Base-by-base conservation (phyloP, 2,797 vertebrate species). In the Fratercula arctica region DNA sequence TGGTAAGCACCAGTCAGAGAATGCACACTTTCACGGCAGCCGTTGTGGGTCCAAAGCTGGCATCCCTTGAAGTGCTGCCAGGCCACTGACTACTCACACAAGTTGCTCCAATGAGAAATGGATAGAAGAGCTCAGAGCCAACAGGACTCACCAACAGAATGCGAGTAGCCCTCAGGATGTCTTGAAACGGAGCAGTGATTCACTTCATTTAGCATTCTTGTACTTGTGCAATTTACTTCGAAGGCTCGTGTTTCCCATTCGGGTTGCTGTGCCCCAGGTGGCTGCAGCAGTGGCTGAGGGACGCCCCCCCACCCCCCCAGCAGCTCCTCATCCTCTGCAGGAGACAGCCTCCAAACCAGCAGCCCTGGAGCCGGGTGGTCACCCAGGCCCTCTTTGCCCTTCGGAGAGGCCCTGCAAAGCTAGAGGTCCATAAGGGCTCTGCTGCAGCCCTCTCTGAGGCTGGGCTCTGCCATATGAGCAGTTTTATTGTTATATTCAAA, bases 391-490 rank as follows among this genome's bases (percentile, higher is more conserved):
- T 21, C 61, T 16, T 10, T 68, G 39, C 17, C 41, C 45, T 1
- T 0, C 5, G 3, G 20, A 53, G 23, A 33, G 7, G 1, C 3
- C 23, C 15, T 3, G 3, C 8, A 10, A 19, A 31, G 23, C 16
- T 19, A 6, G 17, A 21, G 20, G 31, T 4, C 25, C 28, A 3
- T 7, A 31, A 68, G 43, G 13, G 31, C 16, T 82, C 56, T 87
- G 64, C 20, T 39, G 14, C 25, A 56, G 45, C 25, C 43, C 28
- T 61, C 53, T 81, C 45, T 25, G 51, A 72, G 26, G 2, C 41
- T 72, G 18, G 1, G 3, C 37, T 89, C 59, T 63, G 33, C 18
- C 5, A 10, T 23, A 37, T 3, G 13, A 46, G 43, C 10, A 19
- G 10, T 90, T 85, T 84, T 67, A n/a, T 64, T 88, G 19, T 64